Base-by-base conservation (phyloP, 2,888 invertebrate genomes). In the Pelosia muscerda region DNA sequence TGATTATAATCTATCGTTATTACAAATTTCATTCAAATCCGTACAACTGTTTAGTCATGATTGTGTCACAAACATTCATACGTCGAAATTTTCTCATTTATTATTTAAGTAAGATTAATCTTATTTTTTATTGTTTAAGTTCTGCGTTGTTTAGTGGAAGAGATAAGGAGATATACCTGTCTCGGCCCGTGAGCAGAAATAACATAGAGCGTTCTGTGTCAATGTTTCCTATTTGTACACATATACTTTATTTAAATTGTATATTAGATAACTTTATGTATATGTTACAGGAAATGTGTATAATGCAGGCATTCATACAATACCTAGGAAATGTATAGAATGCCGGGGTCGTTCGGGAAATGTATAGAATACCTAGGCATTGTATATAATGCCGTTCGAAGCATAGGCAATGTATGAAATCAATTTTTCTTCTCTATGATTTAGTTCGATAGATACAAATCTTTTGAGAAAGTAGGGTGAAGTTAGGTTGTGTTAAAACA, bases 221-320 rank as follows among this genome's bases (percentile, higher is more conserved):
- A 49, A 49, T 49, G 19, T 49, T 49, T n/a, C n/a, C 5, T 49
- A 49, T n/a, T 8, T 49, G n/a, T 49, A n/a, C 49, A n/a, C n/a
- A 49, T 49, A 49, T 49, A 49, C n/a, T n/a, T 49, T 49, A 49
- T 49, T n/a, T 49, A 49, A 49, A 49, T n/a, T 49, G 49, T 49
- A 49, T 49, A 49, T 42, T 19, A 49, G 2, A 49, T 15, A 49
- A 19, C 6, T 42, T 38, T 38, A 38, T 38, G 15, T 38, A 38
- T 11, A n/a, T n/a, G n/a, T n/a, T n/a, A n/a, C n/a, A n/a, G n/a
- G n/a, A n/a, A n/a, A n/a, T n/a, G n/a, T n/a, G n/a, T n/a, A n/a
- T n/a, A n/a, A n/a, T n/a, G n/a, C n/a, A n/a, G n/a, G n/a, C n/a
- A n/a, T n/a, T n/a, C n/a, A n/a, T n/a, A n/a, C n/a, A n/a, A n/a